phyloP scores from a whole-genome alignment of 2,888 invertebrate genomes.

The Brenthis ino region DNA sequence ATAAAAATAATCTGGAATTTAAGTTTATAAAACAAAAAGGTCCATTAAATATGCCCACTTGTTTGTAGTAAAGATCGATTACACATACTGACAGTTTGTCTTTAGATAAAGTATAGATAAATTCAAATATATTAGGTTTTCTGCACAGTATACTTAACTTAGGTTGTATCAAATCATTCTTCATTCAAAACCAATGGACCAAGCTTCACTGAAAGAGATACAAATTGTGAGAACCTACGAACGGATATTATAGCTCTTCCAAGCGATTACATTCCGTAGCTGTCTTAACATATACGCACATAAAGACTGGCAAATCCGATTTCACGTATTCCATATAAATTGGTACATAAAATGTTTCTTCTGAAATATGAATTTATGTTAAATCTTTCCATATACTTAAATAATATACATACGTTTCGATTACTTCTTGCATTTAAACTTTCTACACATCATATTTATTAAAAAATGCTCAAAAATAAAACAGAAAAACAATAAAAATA shows the following conservation, averaged over 20 bases:
- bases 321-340: not conserved
- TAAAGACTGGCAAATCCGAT: conserved; percentile 7
- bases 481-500: no score
- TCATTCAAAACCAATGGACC: conserved; percentile 11
- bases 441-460: no score
- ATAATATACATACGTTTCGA: no score
- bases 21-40: no score
- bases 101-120: not conserved
- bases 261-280: conserved; percentile 5
- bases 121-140: not conserved
- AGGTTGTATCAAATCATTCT: conserved; percentile 4
- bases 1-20: no score
- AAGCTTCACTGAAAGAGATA: conserved; percentile 2
- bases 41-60: no score
- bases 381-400: no score
- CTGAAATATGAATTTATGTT: no score
- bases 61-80: no score
- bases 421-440: no score
- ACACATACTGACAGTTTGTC: no score
- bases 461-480: no score
- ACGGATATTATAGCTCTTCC: conserved; percentile 16
- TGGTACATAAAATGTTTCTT: not conserved
- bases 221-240: conserved; percentile 9
- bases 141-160: not conserved
- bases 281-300: not conserved